Evolutionary conservation across 2,888 invertebrate genomes (phyloP).

Genomic region (Aphodius granarius): DNA sequence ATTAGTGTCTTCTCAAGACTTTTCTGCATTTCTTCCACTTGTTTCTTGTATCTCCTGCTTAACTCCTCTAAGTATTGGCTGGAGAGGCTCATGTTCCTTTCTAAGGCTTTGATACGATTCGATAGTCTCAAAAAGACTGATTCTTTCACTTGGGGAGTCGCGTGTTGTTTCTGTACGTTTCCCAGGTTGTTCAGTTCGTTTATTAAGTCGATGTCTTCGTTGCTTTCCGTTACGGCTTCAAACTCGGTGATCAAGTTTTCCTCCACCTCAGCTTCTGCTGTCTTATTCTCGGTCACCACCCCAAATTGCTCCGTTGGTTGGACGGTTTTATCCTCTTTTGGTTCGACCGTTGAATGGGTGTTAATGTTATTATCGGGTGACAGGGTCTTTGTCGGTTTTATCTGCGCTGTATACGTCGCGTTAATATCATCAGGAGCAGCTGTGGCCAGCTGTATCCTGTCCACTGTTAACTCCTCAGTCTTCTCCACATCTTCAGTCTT

Average conservation of each 20-base stretch:
- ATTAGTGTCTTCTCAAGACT: constrained; percentile 78
- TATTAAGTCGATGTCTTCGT: constrained; percentile 53
- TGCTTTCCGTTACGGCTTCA: constrained; percentile 43
- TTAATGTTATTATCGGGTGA: constrained; percentile 38
- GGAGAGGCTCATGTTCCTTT: constrained; percentile 95
- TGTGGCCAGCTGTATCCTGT: constrained; percentile 30
- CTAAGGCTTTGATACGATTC: constrained; percentile 90
- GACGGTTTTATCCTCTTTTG: constrained; percentile 29
- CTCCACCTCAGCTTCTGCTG: constrained; percentile 32
- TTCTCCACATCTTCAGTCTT: constrained; percentile 48
- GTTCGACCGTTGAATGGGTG: constrained; percentile 31
- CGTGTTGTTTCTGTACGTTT: constrained; percentile 40
- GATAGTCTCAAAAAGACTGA: constrained; percentile 94
- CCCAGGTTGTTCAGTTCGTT: constrained; percentile 60
- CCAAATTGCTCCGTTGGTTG: constrained; percentile 27
- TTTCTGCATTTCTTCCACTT: constrained; percentile 93
- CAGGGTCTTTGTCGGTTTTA: constrained; percentile 52
- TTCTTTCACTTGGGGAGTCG: constrained; percentile 65
- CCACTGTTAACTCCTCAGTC: constrained; percentile 48
- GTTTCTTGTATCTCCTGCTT: constrained; percentile 92
- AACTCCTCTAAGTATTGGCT: constrained; percentile 96
- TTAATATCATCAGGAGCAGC: constrained; percentile 18
- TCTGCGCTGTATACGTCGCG: constrained; percentile 40
- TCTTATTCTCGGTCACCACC: constrained; percentile 16
- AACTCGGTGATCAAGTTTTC: constrained; percentile 41